Evolutionary conservation across 2,113 vertebrate genomes (phyloP), one percentile per base, ranked within the genome.

Genomic region (Sigmodon hispidus): DNA sequence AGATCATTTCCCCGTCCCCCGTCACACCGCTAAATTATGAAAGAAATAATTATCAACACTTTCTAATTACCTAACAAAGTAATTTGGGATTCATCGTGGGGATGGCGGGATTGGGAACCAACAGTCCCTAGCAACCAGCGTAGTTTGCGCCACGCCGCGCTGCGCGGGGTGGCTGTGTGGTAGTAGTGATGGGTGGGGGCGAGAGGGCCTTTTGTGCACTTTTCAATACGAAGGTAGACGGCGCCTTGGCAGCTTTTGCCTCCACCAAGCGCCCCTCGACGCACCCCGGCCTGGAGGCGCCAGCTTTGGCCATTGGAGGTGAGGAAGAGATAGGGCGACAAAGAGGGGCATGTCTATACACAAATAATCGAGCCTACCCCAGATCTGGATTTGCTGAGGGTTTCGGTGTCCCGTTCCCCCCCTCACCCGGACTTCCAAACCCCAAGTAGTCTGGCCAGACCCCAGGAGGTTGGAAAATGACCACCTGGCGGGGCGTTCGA

Each of bases 31-130:
- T 97, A 98, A 98, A 98, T 98, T 98, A 98, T 98, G 98, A 98
- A 98, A 98, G 98, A 98, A 98, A 98, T 98, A 98, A 99, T 98
- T 98, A 98, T 93, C 97, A 98, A 98, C 98, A 98, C 98, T 98
- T 98, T 98, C 98, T 98, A 99, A 99, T 98, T 98, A 98, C 97
- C 98, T 97, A 97, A 97, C 98, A 98, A 98, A 98, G 98, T 98
- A 98, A 98, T 98, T 98, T 98, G 98, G 98, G 98, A 98, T 98
- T 98, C 98, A 97, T 98, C 98, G 96, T 94, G 95, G 95, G 93
- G 96, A 96, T 98, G 96, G 97, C 94, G 96, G 97, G 96, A 97
- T 93, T 96, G 97, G 97, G 95, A 97, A 95, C 97, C 93, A 89
- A 83, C 96, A 98, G 97, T 96, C 97, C 97, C 96, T 97, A 93